Evolutionary conservation across 2,888 invertebrate species (phyloP).

Genomic region (Drosophila melanosoma): DNA sequence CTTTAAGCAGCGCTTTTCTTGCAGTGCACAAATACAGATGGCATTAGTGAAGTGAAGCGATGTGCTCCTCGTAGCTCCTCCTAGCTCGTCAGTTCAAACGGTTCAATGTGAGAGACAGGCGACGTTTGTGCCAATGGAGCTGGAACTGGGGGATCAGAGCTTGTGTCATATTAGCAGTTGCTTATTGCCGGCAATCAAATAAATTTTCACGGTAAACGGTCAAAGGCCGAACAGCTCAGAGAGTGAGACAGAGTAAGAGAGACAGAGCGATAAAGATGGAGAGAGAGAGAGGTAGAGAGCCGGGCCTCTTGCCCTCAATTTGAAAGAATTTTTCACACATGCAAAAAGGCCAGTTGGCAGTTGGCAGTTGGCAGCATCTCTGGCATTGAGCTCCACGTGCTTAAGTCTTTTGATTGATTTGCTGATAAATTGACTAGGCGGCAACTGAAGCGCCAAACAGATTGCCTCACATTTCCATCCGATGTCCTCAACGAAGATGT

Average conservation of each 20-base stretch:
- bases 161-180: slow-evolving; percentile 77
- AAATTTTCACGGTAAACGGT: slow-evolving; percentile 77
- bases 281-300: neutral
- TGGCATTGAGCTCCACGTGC: slow-evolving; percentile 28
- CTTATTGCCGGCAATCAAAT: slow-evolving; percentile 78
- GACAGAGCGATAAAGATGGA: neutral
- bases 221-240: slow-evolving; percentile 49
- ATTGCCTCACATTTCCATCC: slow-evolving; percentile 64
- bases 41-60: slow-evolving; percentile 57
- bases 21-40: slow-evolving; percentile 10
- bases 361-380: slow-evolving; percentile 9
- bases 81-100: slow-evolving; percentile 44
- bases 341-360: slow-evolving; percentile 39
- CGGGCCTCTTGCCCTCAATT: slow-evolving; percentile 59
- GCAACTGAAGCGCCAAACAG: slow-evolving; percentile 68
- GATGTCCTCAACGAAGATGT: slow-evolving; percentile 37
- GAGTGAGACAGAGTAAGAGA: neutral
- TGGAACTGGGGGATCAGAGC: slow-evolving; percentile 44
- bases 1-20: neutral
- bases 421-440: slow-evolving; percentile 77
- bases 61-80: slow-evolving; percentile 15
- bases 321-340: slow-evolving; percentile 66
- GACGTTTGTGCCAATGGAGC: slow-evolving; percentile 24
- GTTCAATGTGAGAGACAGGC: slow-evolving; percentile 34
- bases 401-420: slow-evolving; percentile 76